Percentiles rank a stretch among this genome's conserved stretches.
Conservation (phyloP, 2,113 vertebrate genomes). For the Athene noctua region DNA sequence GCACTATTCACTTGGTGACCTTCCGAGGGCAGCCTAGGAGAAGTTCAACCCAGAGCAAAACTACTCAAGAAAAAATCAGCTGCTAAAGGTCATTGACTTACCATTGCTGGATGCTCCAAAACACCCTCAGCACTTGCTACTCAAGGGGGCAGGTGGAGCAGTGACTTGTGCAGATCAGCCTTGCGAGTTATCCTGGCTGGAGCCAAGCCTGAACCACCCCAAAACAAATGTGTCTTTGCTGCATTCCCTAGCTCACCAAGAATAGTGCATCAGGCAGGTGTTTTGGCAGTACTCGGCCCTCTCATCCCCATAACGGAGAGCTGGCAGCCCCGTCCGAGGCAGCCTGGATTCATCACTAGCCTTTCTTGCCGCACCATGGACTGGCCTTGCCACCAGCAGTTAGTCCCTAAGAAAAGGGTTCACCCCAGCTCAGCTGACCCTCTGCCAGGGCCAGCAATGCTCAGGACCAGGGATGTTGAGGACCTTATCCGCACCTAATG, state of each 20-base stretch:
- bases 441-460: not conserved
- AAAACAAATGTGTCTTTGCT: not conserved
- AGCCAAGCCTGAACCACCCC: not conserved
- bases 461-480: not conserved
- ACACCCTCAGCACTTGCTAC: not conserved
- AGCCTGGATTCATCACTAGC: not conserved
- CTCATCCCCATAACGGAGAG: accelerated
- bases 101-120: not conserved
- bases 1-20: not conserved
- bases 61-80: not conserved
- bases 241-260: not conserved
- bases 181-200: not conserved
- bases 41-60: not conserved
- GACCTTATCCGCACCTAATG: not conserved
- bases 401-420: not conserved
- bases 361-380: not conserved
- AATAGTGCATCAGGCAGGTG: not conserved
- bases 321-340: not conserved
- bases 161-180: not conserved
- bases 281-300: not conserved
- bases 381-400: not conserved
- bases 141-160: not conserved
- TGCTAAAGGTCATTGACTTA: not conserved
- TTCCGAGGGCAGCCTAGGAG: not conserved
- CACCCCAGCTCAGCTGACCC: not conserved